Base-by-base conservation (phyloP, 2,888 invertebrate genomes). In the Cylindroiulus punctatus region DNA sequence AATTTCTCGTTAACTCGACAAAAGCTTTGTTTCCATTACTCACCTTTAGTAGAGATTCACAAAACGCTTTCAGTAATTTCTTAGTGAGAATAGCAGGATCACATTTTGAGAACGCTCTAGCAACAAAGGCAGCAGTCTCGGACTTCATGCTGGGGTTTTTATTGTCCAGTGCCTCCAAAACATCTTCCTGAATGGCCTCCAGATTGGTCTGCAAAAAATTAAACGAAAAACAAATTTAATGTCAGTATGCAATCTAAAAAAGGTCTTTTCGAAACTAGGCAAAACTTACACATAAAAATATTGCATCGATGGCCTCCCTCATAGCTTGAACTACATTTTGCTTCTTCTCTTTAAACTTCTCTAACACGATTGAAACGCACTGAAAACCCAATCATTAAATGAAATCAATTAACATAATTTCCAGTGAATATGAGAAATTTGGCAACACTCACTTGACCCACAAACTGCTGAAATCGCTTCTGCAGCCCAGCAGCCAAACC, bases 321-420 rank as follows among this genome's bases (percentile, higher is more conserved):
- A 99, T 91, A 0, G 96, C 95, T 1, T 93, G 90, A 0, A 99
- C 97, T 0, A 99, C 98, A 90, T 94, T 95, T 1, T 94, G 93
- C 90, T 99, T 99, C 92, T 98, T 99, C 91, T 99, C 99, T 90
- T 98, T 98, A 90, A 99, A 99, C 91, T 99, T 99, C 89, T 99
- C 98, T 52, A 99, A 91, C 85, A 98, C 93, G 0, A 95, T 90
- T 92, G 91, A 90, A 84, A 91, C 89, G 86, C 91, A 89, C 91
- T 91, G 22, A 10, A 36, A 84, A 26, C 26, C 14, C 14, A 14
- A 65, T 14, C 36, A 42, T 42, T 3, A 84, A 7, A 0, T 81
- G 30, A 36, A 36, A 3, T 19, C n/a, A 19, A 84, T 5, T 2
- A 17, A 10, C n/a, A 84, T 12, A 84, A 42, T 8, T 5, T 5